Evolutionary conservation across 2,113 vertebrate genomes (phyloP).

Genomic region (Pionites leucogaster): DNA sequence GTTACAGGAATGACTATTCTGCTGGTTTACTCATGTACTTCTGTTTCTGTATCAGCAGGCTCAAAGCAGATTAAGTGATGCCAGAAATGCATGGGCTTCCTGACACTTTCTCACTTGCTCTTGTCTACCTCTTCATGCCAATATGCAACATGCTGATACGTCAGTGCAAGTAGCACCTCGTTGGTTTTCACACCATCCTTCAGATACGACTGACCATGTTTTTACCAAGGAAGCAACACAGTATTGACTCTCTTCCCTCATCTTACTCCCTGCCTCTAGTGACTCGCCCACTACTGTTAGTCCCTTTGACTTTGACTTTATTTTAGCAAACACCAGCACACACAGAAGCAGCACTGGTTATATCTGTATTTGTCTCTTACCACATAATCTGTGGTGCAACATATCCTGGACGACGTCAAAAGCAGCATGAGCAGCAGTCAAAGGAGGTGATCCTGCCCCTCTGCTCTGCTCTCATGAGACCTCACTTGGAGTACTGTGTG

Average conservation of each 20-base stretch:
- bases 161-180: neutral
- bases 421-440: neutral
- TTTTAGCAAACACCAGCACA: neutral
- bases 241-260: neutral
- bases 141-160: neutral
- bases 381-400: neutral
- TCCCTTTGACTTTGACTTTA: neutral
- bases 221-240: neutral
- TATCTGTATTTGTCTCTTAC: neutral
- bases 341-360: neutral
- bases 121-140: neutral
- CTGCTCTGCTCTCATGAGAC: neutral
- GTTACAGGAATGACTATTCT: neutral
- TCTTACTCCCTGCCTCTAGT: neutral
- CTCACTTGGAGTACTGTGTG: neutral
- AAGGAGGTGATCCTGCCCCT: neutral
- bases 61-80: neutral
- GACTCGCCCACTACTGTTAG: neutral
- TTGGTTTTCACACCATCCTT: neutral
- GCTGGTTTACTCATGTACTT: neutral
- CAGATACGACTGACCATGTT: neutral
- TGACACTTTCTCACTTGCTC: neutral
- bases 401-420: neutral
- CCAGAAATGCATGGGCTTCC: neutral
- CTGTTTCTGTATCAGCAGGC: neutral